These are phyloP conservation scores for Atractosteus spatula DNA, from an alignment of 2,113 vertebrate species.

Conservation along the genomic window DNA sequence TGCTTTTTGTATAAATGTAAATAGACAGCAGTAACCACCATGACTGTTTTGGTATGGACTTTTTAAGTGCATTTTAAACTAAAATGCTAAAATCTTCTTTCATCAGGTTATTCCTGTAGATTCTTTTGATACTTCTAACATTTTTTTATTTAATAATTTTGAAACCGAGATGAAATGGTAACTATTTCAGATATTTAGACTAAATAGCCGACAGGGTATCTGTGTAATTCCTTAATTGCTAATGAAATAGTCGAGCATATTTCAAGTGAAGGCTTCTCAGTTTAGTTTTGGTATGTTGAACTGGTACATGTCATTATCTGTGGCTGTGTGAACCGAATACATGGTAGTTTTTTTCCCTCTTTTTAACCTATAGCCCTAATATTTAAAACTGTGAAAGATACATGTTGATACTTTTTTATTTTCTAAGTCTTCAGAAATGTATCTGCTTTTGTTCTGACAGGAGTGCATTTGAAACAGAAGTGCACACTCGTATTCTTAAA, in stretches of 20 bases:
- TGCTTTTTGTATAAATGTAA: constrained; percentile 82
- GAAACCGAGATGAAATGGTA: constrained; percentile 8
- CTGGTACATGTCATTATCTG: neutral
- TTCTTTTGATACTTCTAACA: neutral
- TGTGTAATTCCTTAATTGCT: neutral
- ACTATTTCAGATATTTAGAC: neutral
- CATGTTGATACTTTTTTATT: constrained; percentile 30
- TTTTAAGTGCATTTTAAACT: constrained; percentile 54
- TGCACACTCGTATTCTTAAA: constrained; percentile 3
- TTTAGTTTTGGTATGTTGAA: neutral
- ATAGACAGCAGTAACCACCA: constrained; percentile 73
- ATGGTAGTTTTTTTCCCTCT: constrained; percentile 2
- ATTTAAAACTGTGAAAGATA: constrained; percentile 60
- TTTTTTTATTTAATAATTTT: neutral
- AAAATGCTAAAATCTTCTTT: constrained; percentile 51
- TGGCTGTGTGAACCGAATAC: neutral
- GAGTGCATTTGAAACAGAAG: no score
- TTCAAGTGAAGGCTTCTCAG: neutral
- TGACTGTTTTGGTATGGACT: constrained; percentile 53
- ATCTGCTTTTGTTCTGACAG: no score
- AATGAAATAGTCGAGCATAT: neutral
- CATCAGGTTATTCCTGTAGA: constrained; percentile 42
- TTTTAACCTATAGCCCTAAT: constrained; percentile 33
- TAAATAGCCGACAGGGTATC: constrained; percentile 7
- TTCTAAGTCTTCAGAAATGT: constrained; percentile 24